Evolutionary conservation across 2,888 invertebrate species (phyloP), one percentile per base, ranked within the genome.

Genomic region (Brachypalpus laphriformis): DNA sequence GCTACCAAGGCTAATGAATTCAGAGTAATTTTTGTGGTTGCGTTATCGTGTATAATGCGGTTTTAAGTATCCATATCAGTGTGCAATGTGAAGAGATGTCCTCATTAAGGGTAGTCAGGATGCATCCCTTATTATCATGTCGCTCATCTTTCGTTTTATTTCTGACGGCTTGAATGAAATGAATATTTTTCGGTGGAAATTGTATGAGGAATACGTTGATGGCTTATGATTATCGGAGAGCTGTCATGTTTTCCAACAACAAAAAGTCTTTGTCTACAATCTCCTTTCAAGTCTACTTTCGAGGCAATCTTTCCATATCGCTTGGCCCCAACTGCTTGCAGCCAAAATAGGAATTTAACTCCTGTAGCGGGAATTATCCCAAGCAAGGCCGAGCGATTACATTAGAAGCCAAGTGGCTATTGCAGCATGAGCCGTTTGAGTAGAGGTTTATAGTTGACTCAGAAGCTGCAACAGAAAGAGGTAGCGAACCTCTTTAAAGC

Each of bases 161-260:
- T 51, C 40, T 77, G 82, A 77, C 82, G 65, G 28, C 56, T 74
- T 65, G 65, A 28, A 2, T 42, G 74, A 66, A 72, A 72, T 72
- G 8, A 40, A 72, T 66, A 70, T 70, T 66, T 66, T 37, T 2
- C 8, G 34, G 3, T 37, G 37, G 37, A 37, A 37, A 37, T 40
- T 14, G n/a, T 25, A 20, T 8, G 16, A 47, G 20, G 18, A 7
- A 18, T 47, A 25, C 5, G 2, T 2, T 16, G 18, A 0, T 47
- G 20, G 3, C 3, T 20, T 3, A 18, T 47, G 20, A 0, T 47
- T 18, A 47, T 47, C 47, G 47, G 20, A 3, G 9, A 9, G 9
- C 11, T 20, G 47, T 14, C 16, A 16, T 6, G 5, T 16, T 42
- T 2, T 4, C 7, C 6, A 42, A 1, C 42, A 5, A 11, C 3